Evolutionary conservation across 35 echinoderm and acorn worm genomes (phyloP).

Genomic region (Patiria miniata): DNA sequence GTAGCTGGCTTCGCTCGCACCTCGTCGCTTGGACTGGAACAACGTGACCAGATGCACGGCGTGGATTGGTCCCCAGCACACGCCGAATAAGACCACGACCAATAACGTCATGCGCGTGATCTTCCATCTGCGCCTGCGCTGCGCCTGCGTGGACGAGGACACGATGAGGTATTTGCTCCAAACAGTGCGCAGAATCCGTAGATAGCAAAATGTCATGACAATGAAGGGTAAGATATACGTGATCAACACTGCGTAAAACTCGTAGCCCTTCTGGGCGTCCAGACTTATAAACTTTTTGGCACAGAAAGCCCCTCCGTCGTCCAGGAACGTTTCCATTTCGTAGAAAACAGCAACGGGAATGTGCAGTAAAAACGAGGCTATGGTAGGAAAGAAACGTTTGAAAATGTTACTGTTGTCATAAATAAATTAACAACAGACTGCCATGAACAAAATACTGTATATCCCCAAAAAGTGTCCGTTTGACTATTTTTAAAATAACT

Average conservation of each 20-base stretch:
- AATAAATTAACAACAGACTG: too few relatives aligned
- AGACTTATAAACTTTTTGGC: neutral
- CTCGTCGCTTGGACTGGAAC: conserved; percentile 20
- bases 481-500: too few relatives aligned
- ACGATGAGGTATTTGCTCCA: conserved; percentile 74
- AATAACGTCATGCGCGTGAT: conserved; percentile 94
- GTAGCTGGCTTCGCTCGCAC: neutral
- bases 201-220: conserved; percentile 86
- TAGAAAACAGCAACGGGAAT: conserved; percentile 75
- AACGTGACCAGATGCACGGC: conserved; percentile 69
- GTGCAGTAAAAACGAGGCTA: conserved; percentile 87
- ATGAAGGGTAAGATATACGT: conserved; percentile 81
- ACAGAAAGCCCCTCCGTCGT: neutral
- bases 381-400: conserved; percentile 10
- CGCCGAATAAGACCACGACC: conserved; percentile 83
- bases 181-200: conserved; percentile 68
- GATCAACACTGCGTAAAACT: conserved; percentile 64
- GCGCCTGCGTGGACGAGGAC: conserved; percentile 46
- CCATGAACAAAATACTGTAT: too few relatives aligned
- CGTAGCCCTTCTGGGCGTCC: conserved; percentile 47
- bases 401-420: neutral
- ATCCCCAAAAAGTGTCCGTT: too few relatives aligned
- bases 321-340: conserved; percentile 2
- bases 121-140: conserved; percentile 73
- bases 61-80: conserved; percentile 97